Base-by-base conservation (phyloP, 2,113 vertebrate species). In the Vulpes ferrilata region DNA sequence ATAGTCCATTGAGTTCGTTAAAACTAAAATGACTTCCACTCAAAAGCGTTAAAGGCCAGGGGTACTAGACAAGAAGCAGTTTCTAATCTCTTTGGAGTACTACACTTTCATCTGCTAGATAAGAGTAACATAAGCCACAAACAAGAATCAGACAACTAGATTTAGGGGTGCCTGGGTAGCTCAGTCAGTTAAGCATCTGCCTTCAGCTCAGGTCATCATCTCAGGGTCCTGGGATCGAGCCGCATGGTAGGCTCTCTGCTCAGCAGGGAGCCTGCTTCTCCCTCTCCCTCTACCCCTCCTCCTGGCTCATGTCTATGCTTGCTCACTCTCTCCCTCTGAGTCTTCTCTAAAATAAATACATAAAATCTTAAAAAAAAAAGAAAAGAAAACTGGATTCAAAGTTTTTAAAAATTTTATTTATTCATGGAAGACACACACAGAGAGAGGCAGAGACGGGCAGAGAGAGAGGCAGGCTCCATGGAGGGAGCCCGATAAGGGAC, bases 1-100 rank as follows among this genome's bases (percentile, higher is more conserved):
- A 78, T n/a, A 95, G 48, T 55, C 38, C 74, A 69, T 5, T 48
- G 55, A 90, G 30, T 92, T 90, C 83, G 38, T 81, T 95, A 90
- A 82, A 59, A 43, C 64, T 57, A 73, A 88, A 74, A 38, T 60
- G 43, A 43, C 64, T 53, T 65, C 20, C 11, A 32, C 55, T 93
- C 65, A 76, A 73, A 95, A 67, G 57, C 30, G 85, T 83, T 91
- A 89, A 60, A 88, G 30, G 60, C 80, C 60, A 88, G 48, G 19
- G 3, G 30, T 64, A 60, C 20, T 95, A 78, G 12, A 94, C 19
- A 88, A 79, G 35, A 35, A 73, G 83, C 43, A 76, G 76, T 78
- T 91, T 93, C 57, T 86, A n/a, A 80, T 83, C 67, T 83, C 32
- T 92, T 87, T 55, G 15, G 62, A 87, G 51, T 7, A 16, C 35